Evolutionary conservation across 2,797 vertebrate species (phyloP), one percentile per base, ranked within the genome.

Genomic region (Scleropages formosus): DNA sequence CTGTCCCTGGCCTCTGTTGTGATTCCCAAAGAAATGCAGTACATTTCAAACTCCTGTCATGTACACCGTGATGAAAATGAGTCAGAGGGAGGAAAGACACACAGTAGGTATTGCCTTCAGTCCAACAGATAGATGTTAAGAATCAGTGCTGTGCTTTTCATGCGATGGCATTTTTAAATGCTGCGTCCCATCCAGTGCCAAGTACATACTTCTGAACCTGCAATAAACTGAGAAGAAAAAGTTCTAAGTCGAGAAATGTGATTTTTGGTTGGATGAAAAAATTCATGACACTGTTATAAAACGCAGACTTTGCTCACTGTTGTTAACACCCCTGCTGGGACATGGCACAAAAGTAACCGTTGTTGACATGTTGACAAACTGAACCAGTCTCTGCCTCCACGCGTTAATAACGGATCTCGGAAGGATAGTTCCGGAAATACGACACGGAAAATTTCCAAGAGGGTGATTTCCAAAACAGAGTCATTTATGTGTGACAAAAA

Each of bases 31-130:
- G 26, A 56, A 60, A 49, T 27, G 7, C n/a, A 46, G 22, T 49
- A 59, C 58, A 72, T 77, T 80, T 81, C 65, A 51, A 47, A 75
- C 80, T 74, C 82, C 63, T 79, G 82, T 81, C 82, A 81, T 74
- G 79, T 73, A 65, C 76, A 70, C 76, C 24, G 60, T 80, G 78
- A 83, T 81, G 78, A 71, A 78, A 76, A 78, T 78, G 75, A 80
- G 79, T 78, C 76, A 75, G 75, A 75, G 77, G 75, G 75, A 73
- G 65, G 61, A 60, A 67, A 81, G 39, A 74, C 69, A 73, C 80
- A 77, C 77, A 26, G 26, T 73, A 77, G 15, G 75, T 61, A 66
- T 4, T 49, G 73, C 61, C 61, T 59, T 77, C 75, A 62, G 72
- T 71, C 24, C 49, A 56, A 71, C 68, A 71, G 15, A 73, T 66